phyloP scores from a whole-genome alignment of 2,113 vertebrate genomes.

The Platichthys flesus region DNA sequence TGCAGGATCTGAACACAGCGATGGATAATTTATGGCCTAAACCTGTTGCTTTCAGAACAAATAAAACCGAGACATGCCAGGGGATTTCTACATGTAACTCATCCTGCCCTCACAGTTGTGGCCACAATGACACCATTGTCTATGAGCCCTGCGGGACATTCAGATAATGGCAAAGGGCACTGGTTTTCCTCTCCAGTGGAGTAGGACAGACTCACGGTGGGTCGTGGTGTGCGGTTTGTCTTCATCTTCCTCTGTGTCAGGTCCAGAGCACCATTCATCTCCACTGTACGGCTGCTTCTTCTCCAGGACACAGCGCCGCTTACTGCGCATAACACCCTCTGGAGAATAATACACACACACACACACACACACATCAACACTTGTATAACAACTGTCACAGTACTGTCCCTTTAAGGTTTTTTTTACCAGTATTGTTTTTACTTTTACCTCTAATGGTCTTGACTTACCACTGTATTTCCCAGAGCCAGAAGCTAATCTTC shows the following conservation, averaged over 20 bases:
- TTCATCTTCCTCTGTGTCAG: slow-evolving; percentile 94
- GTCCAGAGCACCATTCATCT: slow-evolving; percentile 98
- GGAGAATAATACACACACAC: slow-evolving; percentile 34
- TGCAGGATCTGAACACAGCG: slow-evolving; percentile 24
- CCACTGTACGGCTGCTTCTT: slow-evolving; percentile 98
- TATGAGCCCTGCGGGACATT: neutral
- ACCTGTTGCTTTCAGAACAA: slow-evolving; percentile 12
- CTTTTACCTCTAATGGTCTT: neutral
- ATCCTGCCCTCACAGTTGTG: neutral
- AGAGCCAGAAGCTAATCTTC: neutral
- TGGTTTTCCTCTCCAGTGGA: neutral
- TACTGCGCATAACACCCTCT: slow-evolving; percentile 92
- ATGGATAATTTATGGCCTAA: slow-evolving; percentile 18
- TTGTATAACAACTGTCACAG: neutral
- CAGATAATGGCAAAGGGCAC: neutral
- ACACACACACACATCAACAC: slow-evolving; percentile 29
- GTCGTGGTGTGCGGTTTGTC: slow-evolving; percentile 88
- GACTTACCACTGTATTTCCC: neutral
- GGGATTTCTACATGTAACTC: slow-evolving; percentile 9
- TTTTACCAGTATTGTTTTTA: neutral
- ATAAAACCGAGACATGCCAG: neutral
- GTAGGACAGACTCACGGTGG: slow-evolving; percentile 87
- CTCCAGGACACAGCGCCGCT: slow-evolving; percentile 95
- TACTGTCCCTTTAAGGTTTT: neutral
- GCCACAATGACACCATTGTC: slow-evolving; percentile 18